These are phyloP conservation scores for Ormyrus thymus DNA, from an alignment of 2,888 invertebrate genomes.

Conservation along the genomic window DNA sequence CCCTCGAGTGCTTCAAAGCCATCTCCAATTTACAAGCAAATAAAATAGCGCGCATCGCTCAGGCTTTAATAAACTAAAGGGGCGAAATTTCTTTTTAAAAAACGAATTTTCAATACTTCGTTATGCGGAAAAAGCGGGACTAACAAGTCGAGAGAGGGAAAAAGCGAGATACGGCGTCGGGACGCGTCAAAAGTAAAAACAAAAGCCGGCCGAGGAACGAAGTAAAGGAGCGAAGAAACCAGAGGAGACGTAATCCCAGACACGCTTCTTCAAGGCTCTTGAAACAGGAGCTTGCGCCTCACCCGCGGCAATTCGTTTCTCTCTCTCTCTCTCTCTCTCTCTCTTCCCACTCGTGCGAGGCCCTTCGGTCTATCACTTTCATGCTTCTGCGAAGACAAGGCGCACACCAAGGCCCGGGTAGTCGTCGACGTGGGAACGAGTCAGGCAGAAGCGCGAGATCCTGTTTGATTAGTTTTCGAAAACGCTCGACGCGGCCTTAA, in stretches of 20 bases:
- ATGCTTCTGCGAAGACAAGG: slow-evolving; percentile 2
- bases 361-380: slow-evolving; percentile 35
- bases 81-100: no score
- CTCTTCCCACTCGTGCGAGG: slow-evolving; percentile 11
- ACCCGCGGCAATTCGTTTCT: slow-evolving; percentile 28
- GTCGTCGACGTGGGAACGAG: not conserved
- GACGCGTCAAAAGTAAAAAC: slow-evolving; percentile 13
- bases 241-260: slow-evolving; percentile 53
- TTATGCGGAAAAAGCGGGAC: no score
- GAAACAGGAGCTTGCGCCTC: slow-evolving; percentile 42
- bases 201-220: not conserved
- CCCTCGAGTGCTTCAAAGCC: no score
- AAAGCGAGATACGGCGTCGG: no score
- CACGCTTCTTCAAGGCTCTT: slow-evolving; percentile 49
- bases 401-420: not conserved
- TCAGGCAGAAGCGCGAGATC: slow-evolving; percentile 3
- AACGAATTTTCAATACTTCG: no score
- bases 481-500: slow-evolving; percentile 21
- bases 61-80: no score
- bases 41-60: not conserved
- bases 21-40: no score
- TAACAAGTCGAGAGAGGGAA: no score
- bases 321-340: no score
- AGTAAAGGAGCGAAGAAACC: slow-evolving; percentile 46
- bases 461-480: slow-evolving; percentile 43